Base-by-base conservation (phyloP, 2,113 vertebrate species). In the Aegypius monachus region DNA sequence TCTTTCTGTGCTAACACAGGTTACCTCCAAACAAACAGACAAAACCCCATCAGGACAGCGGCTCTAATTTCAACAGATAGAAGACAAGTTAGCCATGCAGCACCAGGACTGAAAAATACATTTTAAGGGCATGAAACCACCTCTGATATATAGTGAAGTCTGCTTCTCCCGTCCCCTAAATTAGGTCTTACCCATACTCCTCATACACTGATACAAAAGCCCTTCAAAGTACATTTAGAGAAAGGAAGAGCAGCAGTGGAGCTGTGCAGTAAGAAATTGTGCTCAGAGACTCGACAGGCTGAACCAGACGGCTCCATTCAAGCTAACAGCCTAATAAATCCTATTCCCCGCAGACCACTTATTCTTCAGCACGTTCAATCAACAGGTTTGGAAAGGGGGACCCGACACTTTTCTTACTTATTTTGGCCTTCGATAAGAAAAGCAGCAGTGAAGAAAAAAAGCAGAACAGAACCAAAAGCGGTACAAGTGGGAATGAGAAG, bases 301-400 rank as follows among this genome's bases (percentile, higher is more conserved):
- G 90, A 93, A 77, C 56, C 78, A 88, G 91, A 91, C 16, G 2
- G 86, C 86, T 86, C 88, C 81, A 62, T 92, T 90, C 78, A 52
- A 91, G 78, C 62, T 90, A 95, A 91, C 58, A 93, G 66, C 78
- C 58, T 87, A 91, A 91, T 94, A 96, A 95, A 85, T 90, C 48
- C 87, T 73, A 2, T 72, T 95, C 91, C 89, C 89, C 17, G 5
- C 66, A 86, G 81, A 89, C 81, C 45, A 48, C 84, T 96, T 96
- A 62, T n/a, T 91, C 89, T 95, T 86, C 89, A 96, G 74, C 74
- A 80, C 0, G 1, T 89, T 94, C 83, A 89, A 75, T 75, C 95
- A 91, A 89, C 83, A 82, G 75, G 89, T 96, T 93, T 66, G 78
- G 73, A 95, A 91, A 87, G 48, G 66, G 50, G 50, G 78, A 87